A percentile compares a stretch with the other conserved stretches of the same genome.
phyloP scores from a whole-genome alignment of 2,888 invertebrate genomes.

The Heliconius cydno region DNA sequence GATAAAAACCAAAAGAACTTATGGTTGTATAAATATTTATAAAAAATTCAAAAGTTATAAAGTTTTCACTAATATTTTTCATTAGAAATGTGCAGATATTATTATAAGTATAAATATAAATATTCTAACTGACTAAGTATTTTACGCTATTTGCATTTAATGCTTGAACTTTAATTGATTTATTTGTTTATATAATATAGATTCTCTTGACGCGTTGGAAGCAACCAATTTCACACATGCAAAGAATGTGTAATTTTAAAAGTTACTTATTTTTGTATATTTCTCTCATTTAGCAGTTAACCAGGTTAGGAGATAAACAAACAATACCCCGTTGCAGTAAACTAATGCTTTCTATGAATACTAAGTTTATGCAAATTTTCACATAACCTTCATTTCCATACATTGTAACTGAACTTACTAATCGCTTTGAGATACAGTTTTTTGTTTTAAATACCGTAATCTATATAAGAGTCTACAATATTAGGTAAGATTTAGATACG shows the following conservation, averaged over 20 bases:
- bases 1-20: too few species aligned
- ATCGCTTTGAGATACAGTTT: slow-evolving; percentile 12
- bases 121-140: too few species aligned
- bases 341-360: slow-evolving; percentile 31
- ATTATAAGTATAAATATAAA: too few species aligned
- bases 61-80: too few species aligned
- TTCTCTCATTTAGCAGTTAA: background rate
- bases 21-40: too few species aligned
- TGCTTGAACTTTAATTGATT: background rate
- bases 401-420: slow-evolving; percentile 11
- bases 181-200: background rate
- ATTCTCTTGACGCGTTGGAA: background rate
- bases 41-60: too few species aligned
- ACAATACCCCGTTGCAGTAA: slow-evolving; percentile 3
- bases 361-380: slow-evolving; percentile 27
- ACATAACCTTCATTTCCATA: slow-evolving; percentile 10
- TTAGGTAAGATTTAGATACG: background rate
- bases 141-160: background rate
- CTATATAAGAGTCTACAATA: background rate
- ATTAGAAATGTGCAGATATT: too few species aligned
- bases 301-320: background rate
- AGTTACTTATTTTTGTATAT: background rate
- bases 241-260: background rate
- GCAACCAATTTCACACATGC: background rate
- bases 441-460: slow-evolving; percentile 25